phyloP scores from a whole-genome alignment of 2,888 invertebrate genomes.

The Erynnis tages region DNA sequence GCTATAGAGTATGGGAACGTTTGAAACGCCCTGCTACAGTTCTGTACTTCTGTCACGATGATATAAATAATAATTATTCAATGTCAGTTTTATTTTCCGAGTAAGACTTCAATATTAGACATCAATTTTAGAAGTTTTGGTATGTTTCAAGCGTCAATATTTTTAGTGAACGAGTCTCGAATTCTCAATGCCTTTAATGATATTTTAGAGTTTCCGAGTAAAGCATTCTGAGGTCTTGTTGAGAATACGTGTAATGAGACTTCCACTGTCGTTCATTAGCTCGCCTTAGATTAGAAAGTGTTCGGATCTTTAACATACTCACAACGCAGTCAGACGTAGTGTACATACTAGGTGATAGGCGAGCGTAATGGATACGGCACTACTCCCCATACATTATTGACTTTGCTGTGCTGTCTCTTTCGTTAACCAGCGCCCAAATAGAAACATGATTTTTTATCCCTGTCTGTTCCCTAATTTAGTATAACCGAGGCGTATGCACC shows the following conservation, averaged over 20 bases:
- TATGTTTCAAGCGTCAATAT: too few species aligned
- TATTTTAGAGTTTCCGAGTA: too few species aligned
- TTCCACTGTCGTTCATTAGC: slow-evolving; percentile 29
- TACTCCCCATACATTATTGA: slow-evolving; percentile 64
- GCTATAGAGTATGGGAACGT: slow-evolving; percentile 18
- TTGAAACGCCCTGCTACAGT: too few species aligned
- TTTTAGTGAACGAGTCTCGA: too few species aligned
- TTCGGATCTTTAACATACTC: slow-evolving; percentile 52
- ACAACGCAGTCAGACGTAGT: slow-evolving; percentile 30
- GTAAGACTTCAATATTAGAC: too few species aligned
- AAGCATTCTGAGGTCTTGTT: too few species aligned
- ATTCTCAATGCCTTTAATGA: too few species aligned
- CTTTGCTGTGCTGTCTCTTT: slow-evolving; percentile 61
- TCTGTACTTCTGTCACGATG: too few species aligned
- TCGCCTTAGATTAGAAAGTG: slow-evolving; percentile 61
- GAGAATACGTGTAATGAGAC: background rate
- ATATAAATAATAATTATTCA: too few species aligned
- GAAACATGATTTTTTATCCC: slow-evolving; percentile 62
- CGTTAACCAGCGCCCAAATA: slow-evolving; percentile 43
- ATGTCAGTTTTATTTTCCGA: too few species aligned
- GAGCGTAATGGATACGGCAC: slow-evolving; percentile 57
- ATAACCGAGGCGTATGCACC: slow-evolving; percentile 56
- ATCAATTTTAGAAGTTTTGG: too few species aligned
- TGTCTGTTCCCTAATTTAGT: slow-evolving; percentile 74
- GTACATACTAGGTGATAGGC: slow-evolving; percentile 41